Percentiles rank a stretch among this genome's conserved stretches.
phyloP scores from a whole-genome alignment of 2,888 invertebrate genomes.

The Drosophila falleni region DNA sequence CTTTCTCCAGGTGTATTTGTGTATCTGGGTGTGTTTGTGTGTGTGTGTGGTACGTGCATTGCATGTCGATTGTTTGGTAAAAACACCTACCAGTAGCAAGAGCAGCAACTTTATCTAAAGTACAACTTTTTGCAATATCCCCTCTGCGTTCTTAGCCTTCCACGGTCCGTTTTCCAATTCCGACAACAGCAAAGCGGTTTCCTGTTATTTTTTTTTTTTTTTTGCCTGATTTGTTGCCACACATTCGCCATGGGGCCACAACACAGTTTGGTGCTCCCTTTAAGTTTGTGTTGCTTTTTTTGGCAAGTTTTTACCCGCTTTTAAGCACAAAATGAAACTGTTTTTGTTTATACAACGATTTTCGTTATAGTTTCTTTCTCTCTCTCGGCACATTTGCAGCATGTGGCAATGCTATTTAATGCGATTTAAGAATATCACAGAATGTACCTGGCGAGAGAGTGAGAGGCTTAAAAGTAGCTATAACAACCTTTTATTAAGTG shows the following conservation, averaged over 20 bases:
- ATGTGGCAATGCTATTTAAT: conserved; percentile 79
- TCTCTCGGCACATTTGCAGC: conserved; percentile 14
- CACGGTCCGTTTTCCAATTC: conserved; percentile 1
- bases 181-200: conserved; percentile 46
- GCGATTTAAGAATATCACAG: conserved; percentile 71
- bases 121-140: conserved; percentile 54
- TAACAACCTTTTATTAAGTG: conserved; percentile 75
- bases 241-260: conserved; percentile 6
- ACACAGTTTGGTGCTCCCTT: conserved; percentile 14
- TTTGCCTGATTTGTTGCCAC: conserved; percentile 55
- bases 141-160: not conserved
- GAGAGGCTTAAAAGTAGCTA: conserved; percentile 57
- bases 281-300: conserved; percentile 60
- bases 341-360: conserved; percentile 50
- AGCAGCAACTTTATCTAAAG: conserved; percentile 77
- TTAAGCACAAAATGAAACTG: conserved; percentile 75
- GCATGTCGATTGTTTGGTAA: conserved; percentile 74
- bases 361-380: conserved; percentile 31
- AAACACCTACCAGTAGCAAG: conserved; percentile 63
- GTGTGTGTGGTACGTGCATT: conserved; percentile 65
- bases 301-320: conserved; percentile 66
- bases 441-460: conserved; percentile 33
- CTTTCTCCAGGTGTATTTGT: conserved; percentile 43
- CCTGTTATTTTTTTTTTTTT: conserved; percentile 35
- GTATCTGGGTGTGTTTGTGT: conserved; percentile 21